A percentile compares a stretch with the other conserved stretches of the same genome.
Conservation (phyloP, 2,888 invertebrate species). For the Malachius bipustulatus region DNA sequence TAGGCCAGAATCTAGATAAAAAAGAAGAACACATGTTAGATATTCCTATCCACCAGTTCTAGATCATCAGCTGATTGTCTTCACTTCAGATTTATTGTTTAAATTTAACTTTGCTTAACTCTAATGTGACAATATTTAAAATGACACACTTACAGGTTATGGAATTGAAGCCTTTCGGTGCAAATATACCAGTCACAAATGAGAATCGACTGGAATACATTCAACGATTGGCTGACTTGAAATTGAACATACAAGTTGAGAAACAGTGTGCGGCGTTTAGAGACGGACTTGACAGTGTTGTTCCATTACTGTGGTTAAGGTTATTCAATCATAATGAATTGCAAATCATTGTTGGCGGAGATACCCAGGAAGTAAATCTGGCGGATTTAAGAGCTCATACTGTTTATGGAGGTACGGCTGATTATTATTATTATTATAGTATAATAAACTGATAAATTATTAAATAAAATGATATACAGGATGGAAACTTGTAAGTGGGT, state of each 20-base stretch:
- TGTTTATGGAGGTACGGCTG: slow-evolving; percentile 71
- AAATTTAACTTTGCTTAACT: too few relatives aligned
- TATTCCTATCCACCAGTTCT: too few relatives aligned
- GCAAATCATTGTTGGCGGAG: slow-evolving; percentile 93
- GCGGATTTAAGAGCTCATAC: slow-evolving; percentile 77
- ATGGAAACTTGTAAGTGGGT: too few relatives aligned
- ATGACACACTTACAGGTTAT: slow-evolving; percentile 54
- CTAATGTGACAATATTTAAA: too few relatives aligned
- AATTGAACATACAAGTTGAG: slow-evolving; percentile 81
- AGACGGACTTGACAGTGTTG: slow-evolving; percentile 79
- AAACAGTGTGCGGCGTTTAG: slow-evolving; percentile 81
- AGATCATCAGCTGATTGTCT: too few relatives aligned
- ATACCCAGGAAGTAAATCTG: slow-evolving; percentile 86
- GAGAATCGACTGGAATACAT: slow-evolving; percentile 94
- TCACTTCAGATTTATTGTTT: too few relatives aligned
- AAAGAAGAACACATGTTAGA: too few relatives aligned
- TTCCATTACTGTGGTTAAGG: slow-evolving; percentile 84
- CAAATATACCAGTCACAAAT: slow-evolving; percentile 80
- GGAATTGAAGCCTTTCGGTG: slow-evolving; percentile 83
- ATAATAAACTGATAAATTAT: too few relatives aligned
- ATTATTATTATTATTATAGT: too few relatives aligned
- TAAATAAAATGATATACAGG: slow-evolving; percentile 5
- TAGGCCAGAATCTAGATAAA: too few relatives aligned
- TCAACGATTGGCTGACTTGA: slow-evolving; percentile 90
- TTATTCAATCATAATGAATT: slow-evolving; percentile 92